Evolutionary conservation across 2,113 vertebrate genomes (phyloP).

Genomic region (Dascyllus trimaculatus): DNA sequence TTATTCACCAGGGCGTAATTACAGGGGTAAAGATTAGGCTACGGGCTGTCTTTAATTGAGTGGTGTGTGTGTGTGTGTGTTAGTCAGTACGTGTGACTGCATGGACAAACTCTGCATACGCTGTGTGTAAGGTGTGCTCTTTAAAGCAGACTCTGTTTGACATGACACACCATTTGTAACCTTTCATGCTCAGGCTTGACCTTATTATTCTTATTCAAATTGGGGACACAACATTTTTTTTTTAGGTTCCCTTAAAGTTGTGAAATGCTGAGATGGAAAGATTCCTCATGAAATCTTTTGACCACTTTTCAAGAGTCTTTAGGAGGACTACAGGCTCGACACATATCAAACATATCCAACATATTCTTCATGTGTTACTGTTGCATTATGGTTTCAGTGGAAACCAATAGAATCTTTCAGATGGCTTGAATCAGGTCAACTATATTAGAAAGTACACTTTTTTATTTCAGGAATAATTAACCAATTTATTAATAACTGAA

Average conservation of each 20-base stretch:
- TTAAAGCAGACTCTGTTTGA: conserved; percentile 15
- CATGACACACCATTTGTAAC: neutral
- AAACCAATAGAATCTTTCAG: too few relatives aligned
- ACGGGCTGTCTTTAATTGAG: conserved; percentile 62
- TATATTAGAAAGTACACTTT: too few relatives aligned
- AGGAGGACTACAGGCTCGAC: neutral
- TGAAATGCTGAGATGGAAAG: neutral
- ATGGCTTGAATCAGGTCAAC: too few relatives aligned
- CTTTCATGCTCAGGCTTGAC: neutral
- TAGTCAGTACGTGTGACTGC: neutral
- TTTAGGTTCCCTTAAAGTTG: neutral
- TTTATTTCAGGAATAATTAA: too few relatives aligned
- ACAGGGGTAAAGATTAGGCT: conserved; percentile 57
- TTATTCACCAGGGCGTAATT: conserved; percentile 67
- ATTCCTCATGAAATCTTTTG: neutral
- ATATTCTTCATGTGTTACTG: neutral
- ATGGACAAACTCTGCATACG: too few relatives aligned
- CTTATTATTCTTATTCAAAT: conserved; percentile 21
- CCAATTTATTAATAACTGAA: too few relatives aligned
- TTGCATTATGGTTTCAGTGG: neutral
- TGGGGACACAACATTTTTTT: neutral
- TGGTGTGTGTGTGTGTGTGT: conserved; percentile 2
- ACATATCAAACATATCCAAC: neutral
- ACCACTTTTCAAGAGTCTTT: neutral
- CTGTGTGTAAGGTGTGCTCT: neutral